phyloP scores from a whole-genome alignment of 2,797 vertebrate genomes.

The Ctenopoma kingsleyae region DNA sequence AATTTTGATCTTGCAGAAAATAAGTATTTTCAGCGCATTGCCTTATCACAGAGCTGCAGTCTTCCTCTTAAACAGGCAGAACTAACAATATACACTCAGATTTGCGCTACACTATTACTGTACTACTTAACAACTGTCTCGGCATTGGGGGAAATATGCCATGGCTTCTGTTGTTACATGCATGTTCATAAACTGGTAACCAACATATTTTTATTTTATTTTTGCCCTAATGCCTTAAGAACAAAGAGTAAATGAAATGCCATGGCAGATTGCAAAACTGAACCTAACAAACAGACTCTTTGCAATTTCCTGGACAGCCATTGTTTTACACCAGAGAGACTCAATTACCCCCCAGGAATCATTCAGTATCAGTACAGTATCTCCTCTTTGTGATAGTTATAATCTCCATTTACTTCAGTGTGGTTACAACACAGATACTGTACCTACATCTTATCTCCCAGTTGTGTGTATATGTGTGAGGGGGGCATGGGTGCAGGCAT shows the following conservation, averaged over 20 bases:
- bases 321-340: conserved; percentile 18
- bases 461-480: conserved; percentile 30
- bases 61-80: conserved; percentile 61
- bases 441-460: conserved; percentile 77
- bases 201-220: conserved; percentile 3
- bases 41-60: conserved; percentile 72
- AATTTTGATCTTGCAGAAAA: conserved; percentile 42
- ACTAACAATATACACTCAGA: conserved; percentile 61
- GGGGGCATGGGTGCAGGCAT: background rate
- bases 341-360: conserved; percentile 11
- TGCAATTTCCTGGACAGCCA: background rate
- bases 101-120: conserved; percentile 44
- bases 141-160: conserved; percentile 7
- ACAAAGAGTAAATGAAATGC: background rate
- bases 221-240: background rate
- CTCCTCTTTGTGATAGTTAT: conserved; percentile 57
- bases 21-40: conserved; percentile 57
- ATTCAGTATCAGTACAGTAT: conserved; percentile 31
- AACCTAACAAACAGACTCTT: conserved; percentile 17
- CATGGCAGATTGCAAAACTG: background rate
- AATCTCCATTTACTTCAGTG: conserved; percentile 53
- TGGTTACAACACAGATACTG: conserved; percentile 59
- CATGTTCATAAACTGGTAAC: conserved; percentile 13
- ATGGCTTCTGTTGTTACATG: conserved; percentile 23
- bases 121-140: conserved; percentile 28